Percentiles rank a stretch among this genome's conserved stretches.
phyloP scores from a whole-genome alignment of 2,888 invertebrate species.

The Ennomos quercinarius region DNA sequence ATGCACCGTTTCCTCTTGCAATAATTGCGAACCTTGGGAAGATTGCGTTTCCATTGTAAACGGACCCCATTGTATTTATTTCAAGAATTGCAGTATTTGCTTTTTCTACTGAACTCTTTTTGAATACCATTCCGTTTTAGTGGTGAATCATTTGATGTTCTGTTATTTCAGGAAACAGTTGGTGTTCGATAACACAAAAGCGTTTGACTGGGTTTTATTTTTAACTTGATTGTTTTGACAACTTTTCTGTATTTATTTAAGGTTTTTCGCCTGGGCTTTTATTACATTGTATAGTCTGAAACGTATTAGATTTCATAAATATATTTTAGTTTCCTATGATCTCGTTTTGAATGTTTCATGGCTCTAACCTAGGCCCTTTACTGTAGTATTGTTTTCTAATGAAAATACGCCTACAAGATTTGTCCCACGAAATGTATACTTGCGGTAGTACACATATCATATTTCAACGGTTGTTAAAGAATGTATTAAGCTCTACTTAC shows the following conservation, averaged over 20 bases:
- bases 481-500: conserved; percentile 18
- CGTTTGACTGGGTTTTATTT: conserved; percentile 4
- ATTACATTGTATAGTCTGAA: too few species aligned
- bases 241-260: neutral
- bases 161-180: neutral
- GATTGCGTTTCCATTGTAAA: conserved; percentile 28
- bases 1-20: conserved; percentile 32
- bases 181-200: conserved; percentile 8
- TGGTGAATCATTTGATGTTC: conserved; percentile 1
- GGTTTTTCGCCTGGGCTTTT: too few species aligned
- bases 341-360: conserved; percentile 1
- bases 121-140: conserved; percentile 1
- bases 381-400: conserved; percentile 3
- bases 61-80: conserved; percentile 23
- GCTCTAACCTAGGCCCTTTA: neutral
- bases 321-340: neutral
- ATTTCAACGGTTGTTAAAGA: conserved; percentile 12
- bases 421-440: conserved; percentile 14
- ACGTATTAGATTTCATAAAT: too few species aligned
- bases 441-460: conserved; percentile 18
- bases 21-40: conserved; percentile 35
- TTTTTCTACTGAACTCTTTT: conserved; percentile 11
- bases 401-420: neutral
- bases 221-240: neutral
- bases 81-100: conserved; percentile 20